Evolutionary conservation across 2,113 vertebrate species (phyloP), one percentile per base, ranked within the genome.

Genomic region (Chroicocephalus ridibundus): DNA sequence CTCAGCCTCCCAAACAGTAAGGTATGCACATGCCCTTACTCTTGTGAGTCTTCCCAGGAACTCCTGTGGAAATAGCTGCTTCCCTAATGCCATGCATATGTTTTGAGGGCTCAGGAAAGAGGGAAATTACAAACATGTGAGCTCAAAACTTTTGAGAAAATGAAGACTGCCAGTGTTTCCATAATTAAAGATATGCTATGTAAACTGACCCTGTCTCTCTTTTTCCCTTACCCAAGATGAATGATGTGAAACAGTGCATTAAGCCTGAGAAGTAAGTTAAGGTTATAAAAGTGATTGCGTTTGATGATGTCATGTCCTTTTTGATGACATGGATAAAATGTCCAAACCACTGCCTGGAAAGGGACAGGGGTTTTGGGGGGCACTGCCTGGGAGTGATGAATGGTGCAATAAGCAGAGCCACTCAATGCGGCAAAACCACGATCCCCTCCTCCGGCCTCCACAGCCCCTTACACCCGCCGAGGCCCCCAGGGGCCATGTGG

Each of bases 91-190:
- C 78, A 8, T 36, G 38, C 47, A 22, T 46, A 18, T 86, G 93
- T 76, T 94, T 84, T 60, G 82, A 91, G 92, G 64, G 69, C 77
- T 93, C 69, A 40, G 90, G 81, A 54, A 90, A 79, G 90, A 42
- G 29, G 82, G 61, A 85, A 94, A 94, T 89, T 79, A 77, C 84
- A 95, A 93, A 85, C 91, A 89, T 27, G 81, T 88, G 94, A 90
- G 55, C 51, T 78, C 68, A 34, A 61, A 74, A 54, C 72, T 85
- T 90, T 42, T 47, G 79, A 83, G 82, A 83, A 88, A 95, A 61
- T 21, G 29, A 82, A 46, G 64, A 36, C 58, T 70, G 92, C 36
- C 65, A 49, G 74, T 31, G 46, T 70, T 93, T 72, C 93, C 11
- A 5, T 65, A 83, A 86, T 72, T 84, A 62, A 58, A 86, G 76